Conservation (phyloP, 2,888 invertebrate genomes). For the Tuberolachnus salignus region DNA sequence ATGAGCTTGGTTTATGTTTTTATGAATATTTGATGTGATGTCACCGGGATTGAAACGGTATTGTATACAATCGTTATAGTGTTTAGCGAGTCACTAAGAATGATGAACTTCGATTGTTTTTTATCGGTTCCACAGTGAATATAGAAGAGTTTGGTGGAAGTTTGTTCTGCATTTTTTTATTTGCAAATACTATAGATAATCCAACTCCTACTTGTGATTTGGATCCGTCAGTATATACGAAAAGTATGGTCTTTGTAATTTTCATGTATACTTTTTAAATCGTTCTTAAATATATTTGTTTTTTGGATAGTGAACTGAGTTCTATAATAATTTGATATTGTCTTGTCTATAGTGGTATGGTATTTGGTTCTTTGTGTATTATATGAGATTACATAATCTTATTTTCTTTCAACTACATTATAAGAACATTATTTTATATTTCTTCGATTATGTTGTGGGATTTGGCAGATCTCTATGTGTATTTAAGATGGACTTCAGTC, state of each 20-base stretch:
- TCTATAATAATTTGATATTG: not conserved
- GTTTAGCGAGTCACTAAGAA: not conserved
- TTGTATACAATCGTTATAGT: not conserved
- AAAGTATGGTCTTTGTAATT: conserved; percentile 4
- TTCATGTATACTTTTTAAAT: conserved; percentile 1
- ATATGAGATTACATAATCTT: not conserved
- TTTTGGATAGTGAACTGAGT: not conserved
- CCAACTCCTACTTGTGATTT: not conserved
- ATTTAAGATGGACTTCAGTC: not conserved
- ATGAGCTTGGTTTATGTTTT: not conserved
- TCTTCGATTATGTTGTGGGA: not conserved
- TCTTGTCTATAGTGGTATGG: not conserved
- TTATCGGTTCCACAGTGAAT: not conserved
- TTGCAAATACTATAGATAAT: not conserved
- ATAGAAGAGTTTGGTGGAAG: not conserved
- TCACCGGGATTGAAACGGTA: not conserved
- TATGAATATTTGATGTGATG: not conserved
- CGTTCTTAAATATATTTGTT: not conserved
- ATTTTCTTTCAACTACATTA: no score
- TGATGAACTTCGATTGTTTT: not conserved
- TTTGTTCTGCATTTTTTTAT: conserved; percentile 9
- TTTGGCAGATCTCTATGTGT: not conserved
- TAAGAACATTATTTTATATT: not conserved
- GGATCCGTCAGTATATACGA: not conserved
- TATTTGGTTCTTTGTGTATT: not conserved